A percentile compares a stretch with the other conserved stretches of the same genome.
These are phyloP conservation scores for Halcyon chelicuti DNA, from an alignment of 2,797 vertebrate genomes.

Conservation along the genomic window DNA sequence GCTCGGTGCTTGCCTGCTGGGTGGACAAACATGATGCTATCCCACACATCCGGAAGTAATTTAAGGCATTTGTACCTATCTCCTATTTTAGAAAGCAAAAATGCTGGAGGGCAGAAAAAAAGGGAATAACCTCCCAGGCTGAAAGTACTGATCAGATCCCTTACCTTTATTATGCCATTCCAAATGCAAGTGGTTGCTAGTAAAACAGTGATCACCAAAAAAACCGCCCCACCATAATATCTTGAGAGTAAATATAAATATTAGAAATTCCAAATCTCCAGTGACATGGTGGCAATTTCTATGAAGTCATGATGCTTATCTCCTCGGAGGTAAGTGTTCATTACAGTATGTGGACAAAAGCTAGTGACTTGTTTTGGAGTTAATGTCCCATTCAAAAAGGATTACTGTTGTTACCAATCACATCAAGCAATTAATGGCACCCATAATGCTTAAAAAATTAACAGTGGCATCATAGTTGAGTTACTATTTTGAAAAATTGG, in stretches of 20 bases:
- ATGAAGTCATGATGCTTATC: neutral
- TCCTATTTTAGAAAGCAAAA: neutral
- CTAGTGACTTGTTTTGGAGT: constrained; percentile 47
- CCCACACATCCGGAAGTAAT: neutral
- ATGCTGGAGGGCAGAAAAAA: neutral
- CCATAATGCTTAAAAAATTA: constrained; percentile 50
- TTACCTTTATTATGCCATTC: neutral
- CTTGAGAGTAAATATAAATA: neutral
- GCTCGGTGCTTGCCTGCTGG: accelerated
- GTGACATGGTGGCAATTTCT: neutral
- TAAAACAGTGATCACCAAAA: neutral
- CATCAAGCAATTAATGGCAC: constrained; percentile 61
- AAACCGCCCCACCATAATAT: neutral
- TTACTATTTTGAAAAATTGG: constrained; percentile 53
- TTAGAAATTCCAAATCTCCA: neutral
- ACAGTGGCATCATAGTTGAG: constrained; percentile 34
- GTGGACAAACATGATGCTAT: neutral
- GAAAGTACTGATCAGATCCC: neutral
- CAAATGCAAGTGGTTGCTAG: neutral
- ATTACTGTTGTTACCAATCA: constrained; percentile 37
- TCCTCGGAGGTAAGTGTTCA: constrained; percentile 44
- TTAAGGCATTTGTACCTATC: neutral
- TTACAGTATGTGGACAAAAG: constrained; percentile 15
- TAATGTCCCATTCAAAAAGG: constrained; percentile 32
- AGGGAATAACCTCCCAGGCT: neutral